Percentiles rank a stretch among this genome's conserved stretches.
These are phyloP conservation scores for Heterochromis multidens DNA, from an alignment of 2,113 vertebrate genomes.

Conservation along the genomic window DNA sequence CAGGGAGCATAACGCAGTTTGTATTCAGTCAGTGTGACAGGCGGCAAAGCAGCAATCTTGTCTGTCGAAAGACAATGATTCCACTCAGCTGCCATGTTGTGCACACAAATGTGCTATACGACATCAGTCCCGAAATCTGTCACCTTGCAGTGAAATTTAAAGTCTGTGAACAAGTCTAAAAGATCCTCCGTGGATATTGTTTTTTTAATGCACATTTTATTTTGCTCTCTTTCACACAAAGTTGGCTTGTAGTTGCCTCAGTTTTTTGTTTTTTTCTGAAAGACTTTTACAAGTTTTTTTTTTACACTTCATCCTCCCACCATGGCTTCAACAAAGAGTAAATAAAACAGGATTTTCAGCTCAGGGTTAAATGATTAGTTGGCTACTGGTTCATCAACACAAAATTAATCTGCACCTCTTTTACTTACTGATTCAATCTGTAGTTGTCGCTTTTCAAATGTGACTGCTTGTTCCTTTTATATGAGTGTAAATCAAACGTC, in stretches of 20 bases:
- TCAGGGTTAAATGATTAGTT: neutral
- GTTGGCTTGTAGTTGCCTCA: neutral
- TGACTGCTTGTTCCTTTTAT: neutral
- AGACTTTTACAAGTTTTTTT: neutral
- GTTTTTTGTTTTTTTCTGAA: neutral
- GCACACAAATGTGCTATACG: constrained; percentile 54
- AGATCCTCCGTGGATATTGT: neutral
- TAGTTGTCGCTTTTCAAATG: neutral
- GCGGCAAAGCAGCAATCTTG: constrained; percentile 59
- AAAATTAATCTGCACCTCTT: neutral
- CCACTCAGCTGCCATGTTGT: constrained; percentile 57
- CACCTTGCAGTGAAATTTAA: constrained; percentile 27
- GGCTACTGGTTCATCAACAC: neutral
- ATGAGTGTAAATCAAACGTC: neutral
- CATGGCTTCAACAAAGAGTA: neutral
- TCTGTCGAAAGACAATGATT: constrained; percentile 66
- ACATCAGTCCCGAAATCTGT: constrained; percentile 36
- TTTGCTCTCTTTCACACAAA: neutral
- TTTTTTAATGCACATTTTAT: neutral
- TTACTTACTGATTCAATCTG: neutral
- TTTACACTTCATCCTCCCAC: neutral
- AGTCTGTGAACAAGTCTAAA: constrained; percentile 14
- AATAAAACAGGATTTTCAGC: neutral
- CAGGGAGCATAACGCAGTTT: constrained; percentile 55
- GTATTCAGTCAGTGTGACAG: constrained; percentile 68